Evolutionary conservation across 2,797 vertebrate species (phyloP), one percentile per base, ranked within the genome.

Genomic region (Oceanodroma leucorhoa): DNA sequence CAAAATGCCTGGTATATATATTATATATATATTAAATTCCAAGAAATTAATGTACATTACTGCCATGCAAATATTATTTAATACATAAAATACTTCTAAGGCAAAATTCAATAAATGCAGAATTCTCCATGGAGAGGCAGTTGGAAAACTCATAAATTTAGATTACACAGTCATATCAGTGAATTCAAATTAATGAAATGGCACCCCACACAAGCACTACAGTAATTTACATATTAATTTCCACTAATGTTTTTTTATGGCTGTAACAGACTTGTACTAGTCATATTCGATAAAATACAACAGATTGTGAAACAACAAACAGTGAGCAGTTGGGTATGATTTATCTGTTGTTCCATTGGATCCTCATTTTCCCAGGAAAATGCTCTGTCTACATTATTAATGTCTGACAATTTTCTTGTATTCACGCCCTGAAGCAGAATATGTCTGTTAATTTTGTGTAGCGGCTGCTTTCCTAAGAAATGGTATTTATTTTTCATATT

Each of bases 201-300:
- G 81, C 93, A 96, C 97, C 92, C 96, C 83, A 96, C 95, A 94
- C 87, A 96, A 97, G 91, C 94, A 93, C 83, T 69, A 85, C 93
- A 93, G 89, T 97, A 95, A 98, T 99, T 98, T 98, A 97, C 98
- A 98, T 98, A 98, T 98, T 98, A 98, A 98, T 98, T 98, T 97
- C 83, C 89, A 77, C 95, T 97, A 92, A 96, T 98, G 91, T 96
- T 97, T 94, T 98, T 96, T 98, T 97, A 98, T 98, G 95, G 96
- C 97, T 96, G 94, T 95, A 97, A 98, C 96, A 98, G 97, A 97
- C 98, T 98, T 98, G 97, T 96, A 83, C 48, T 78, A 65, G 94
- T 98, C 97, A 97, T 96, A 97, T 98, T 98, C 96, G 34, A 98
- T 97, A 83, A 97, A 92, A 96, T 94, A 95, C 90, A 97, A 96